These are phyloP conservation scores for Lamellibrachia columna DNA, from an alignment of 2,888 invertebrate genomes.

Conservation along the genomic window DNA sequence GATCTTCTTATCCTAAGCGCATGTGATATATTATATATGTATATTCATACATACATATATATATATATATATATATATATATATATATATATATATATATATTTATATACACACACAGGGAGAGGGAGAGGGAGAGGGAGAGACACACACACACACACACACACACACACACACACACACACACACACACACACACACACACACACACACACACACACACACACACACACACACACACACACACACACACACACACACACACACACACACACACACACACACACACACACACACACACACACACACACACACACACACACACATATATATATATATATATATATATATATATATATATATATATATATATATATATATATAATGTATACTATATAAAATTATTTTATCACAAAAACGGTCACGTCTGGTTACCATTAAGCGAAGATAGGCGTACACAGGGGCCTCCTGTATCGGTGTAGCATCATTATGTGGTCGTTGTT, in stretches of 20 bases:
- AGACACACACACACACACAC: too few species aligned
- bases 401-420: too few species aligned
- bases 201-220: background rate
- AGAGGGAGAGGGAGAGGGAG: too few species aligned
- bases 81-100: slow-evolving; percentile 22
- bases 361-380: too few species aligned
- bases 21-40: background rate
- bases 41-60: background rate
- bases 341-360: background rate
- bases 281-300: slow-evolving; percentile 20
- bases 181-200: too few species aligned
- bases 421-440: too few species aligned
- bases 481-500: too few species aligned
- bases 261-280: slow-evolving; percentile 17
- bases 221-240: background rate
- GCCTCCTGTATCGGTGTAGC: too few species aligned
- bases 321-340: background rate
- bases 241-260: background rate
- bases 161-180: too few species aligned
- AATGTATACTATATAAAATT: too few species aligned
- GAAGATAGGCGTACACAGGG: too few species aligned
- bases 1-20: background rate
- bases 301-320: background rate
- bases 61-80: slow-evolving; percentile 22
- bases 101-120: background rate